Conservation (phyloP, 2,797 vertebrate species). For the Oophaga sylvatica region DNA sequence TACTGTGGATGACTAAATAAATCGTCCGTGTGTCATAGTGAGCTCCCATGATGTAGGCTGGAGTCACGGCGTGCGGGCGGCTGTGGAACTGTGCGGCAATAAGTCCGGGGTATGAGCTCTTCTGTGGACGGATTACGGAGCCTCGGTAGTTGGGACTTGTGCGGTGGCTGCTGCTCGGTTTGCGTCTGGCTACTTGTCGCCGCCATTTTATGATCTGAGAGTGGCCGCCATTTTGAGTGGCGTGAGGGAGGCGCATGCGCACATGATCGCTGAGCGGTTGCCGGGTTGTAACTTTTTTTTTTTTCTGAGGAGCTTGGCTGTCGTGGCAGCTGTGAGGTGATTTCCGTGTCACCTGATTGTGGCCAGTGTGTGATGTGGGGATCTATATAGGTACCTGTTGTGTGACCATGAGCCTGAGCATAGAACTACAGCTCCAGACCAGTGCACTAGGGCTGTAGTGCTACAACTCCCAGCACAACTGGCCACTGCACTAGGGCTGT, state of each 20-base stretch:
- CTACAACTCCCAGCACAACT: too few relatives aligned
- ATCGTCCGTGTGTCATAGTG: constrained; percentile 9
- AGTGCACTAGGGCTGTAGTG: too few relatives aligned
- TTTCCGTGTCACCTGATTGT: too few relatives aligned
- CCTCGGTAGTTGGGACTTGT: background rate
- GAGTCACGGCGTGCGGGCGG: background rate
- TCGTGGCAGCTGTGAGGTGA: too few relatives aligned
- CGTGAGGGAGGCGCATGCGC: constrained; percentile 20
- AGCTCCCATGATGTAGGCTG: background rate
- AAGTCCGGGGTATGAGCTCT: background rate
- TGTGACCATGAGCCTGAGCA: too few relatives aligned
- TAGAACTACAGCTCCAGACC: too few relatives aligned
- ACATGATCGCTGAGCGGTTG: background rate
- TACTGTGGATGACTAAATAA: constrained; percentile 3
- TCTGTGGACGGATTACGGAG: constrained; percentile 1
- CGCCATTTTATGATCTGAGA: constrained; percentile 4
- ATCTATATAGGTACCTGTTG: too few relatives aligned
- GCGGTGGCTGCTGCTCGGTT: background rate
- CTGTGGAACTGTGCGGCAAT: background rate
- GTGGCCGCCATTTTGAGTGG: constrained; percentile 63
- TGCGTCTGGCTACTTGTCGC: background rate
- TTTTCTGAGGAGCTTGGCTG: too few relatives aligned
- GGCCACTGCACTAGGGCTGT: too few relatives aligned
- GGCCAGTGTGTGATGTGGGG: too few relatives aligned
- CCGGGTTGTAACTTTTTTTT: background rate